These are phyloP conservation scores for Cherax destructor DNA, from an alignment of 1,140 invertebrate genomes.

Conservation along the genomic window DNA sequence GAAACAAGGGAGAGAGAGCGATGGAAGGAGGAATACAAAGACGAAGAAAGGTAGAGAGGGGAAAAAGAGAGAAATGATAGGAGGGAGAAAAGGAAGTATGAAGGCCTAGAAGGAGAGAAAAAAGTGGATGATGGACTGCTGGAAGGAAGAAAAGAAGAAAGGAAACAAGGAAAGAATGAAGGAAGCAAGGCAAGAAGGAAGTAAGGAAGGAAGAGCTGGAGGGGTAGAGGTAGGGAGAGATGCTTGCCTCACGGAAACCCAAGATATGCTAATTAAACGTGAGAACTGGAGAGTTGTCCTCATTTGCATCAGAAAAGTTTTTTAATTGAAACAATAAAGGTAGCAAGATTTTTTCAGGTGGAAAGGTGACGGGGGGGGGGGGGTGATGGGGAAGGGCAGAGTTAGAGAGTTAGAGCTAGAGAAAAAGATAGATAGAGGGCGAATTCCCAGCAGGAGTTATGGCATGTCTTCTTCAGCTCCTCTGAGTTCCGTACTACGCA, in stretches of 20 bases:
- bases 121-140: not conserved
- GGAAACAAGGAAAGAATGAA: not conserved
- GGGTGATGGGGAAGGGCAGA: not conserved
- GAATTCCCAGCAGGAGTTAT: not conserved
- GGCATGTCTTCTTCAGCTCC: too few species aligned
- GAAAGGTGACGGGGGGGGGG: not conserved
- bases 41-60: not conserved
- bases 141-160: not conserved
- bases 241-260: constrained; percentile 14
- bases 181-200: not conserved
- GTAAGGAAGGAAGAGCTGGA: not conserved
- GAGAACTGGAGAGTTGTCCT: constrained; percentile 53
- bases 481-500: too few species aligned
- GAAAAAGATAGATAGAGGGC: not conserved
- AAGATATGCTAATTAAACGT: constrained; percentile 62
- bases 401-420: not conserved
- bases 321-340: constrained; percentile 65
- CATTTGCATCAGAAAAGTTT: constrained; percentile 65
- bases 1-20: not conserved
- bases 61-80: too few species aligned
- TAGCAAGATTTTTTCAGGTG: constrained; percentile 27
- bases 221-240: not conserved
- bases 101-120: not conserved
- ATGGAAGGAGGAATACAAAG: not conserved
- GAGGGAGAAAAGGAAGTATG: not conserved